Conservation (phyloP, 2,113 vertebrate species). For the Ia io region DNA sequence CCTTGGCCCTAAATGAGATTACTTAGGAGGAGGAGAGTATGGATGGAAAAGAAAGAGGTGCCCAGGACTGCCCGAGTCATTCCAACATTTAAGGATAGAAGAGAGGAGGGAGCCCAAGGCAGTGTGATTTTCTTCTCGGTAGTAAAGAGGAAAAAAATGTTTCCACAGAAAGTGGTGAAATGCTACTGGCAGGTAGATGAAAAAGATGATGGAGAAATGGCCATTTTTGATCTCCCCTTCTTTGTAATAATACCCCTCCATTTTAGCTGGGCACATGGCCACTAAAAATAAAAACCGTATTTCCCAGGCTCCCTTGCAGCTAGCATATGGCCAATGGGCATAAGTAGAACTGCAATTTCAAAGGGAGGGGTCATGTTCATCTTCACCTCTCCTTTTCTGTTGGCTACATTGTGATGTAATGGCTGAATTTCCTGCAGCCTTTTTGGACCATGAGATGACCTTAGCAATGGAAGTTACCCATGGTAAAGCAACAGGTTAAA, state of each 20-base stretch:
- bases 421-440: neutral
- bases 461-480: neutral
- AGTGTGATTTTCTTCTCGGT: neutral
- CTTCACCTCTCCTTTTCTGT: neutral
- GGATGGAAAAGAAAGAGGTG: neutral
- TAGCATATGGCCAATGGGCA: neutral
- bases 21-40: neutral
- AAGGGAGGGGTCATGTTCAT: neutral
- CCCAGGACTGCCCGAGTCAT: neutral
- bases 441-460: neutral
- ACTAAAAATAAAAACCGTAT: neutral
- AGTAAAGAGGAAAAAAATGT: neutral
- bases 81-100: neutral
- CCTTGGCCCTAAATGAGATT: neutral
- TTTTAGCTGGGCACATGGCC: neutral
- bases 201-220: neutral
- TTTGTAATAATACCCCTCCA: neutral
- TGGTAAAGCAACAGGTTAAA: neutral
- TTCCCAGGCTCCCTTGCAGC: neutral
- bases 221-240: neutral
- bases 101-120: neutral
- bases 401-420: neutral
- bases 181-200: neutral
- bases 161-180: neutral
- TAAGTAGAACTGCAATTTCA: neutral